A percentile compares a stretch with the other conserved stretches of the same genome.
phyloP scores from a whole-genome alignment of 1,140 invertebrate genomes.

The Papilio polyxenes region DNA sequence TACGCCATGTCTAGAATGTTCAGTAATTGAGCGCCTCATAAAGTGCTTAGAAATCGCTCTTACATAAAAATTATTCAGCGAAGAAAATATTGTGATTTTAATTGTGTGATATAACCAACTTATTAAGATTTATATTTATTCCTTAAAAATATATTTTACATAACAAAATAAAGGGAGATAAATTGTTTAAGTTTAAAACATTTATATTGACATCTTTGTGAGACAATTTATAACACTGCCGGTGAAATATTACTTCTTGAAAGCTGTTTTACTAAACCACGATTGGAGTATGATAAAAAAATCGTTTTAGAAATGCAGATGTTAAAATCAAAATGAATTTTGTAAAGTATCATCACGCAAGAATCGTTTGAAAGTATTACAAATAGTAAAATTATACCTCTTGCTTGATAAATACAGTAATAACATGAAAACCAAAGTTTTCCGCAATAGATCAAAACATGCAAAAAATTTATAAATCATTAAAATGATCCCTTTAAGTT shows the following conservation, averaged over 20 bases:
- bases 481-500: constrained; percentile 4
- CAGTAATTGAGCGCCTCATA: neutral
- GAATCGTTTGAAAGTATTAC: neutral
- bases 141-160: too few relatives aligned
- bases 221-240: too few relatives aligned
- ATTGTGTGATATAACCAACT: too few relatives aligned
- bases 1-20: constrained; percentile 25
- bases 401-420: constrained; percentile 3
- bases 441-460: neutral
- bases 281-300: too few relatives aligned
- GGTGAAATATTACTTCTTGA: too few relatives aligned
- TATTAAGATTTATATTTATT: too few relatives aligned
- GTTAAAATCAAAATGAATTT: neutral
- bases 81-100: neutral
- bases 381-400: neutral
- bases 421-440: neutral
- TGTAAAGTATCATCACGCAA: neutral
- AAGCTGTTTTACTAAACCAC: too few relatives aligned
- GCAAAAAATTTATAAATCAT: constrained; percentile 14
- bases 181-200: too few relatives aligned
- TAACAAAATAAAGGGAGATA: too few relatives aligned
- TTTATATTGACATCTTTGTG: too few relatives aligned
- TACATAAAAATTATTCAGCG: neutral
- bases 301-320: too few relatives aligned
- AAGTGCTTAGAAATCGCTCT: neutral